phyloP scores from a whole-genome alignment of 2,797 vertebrate species.

The Sparus aurata region DNA sequence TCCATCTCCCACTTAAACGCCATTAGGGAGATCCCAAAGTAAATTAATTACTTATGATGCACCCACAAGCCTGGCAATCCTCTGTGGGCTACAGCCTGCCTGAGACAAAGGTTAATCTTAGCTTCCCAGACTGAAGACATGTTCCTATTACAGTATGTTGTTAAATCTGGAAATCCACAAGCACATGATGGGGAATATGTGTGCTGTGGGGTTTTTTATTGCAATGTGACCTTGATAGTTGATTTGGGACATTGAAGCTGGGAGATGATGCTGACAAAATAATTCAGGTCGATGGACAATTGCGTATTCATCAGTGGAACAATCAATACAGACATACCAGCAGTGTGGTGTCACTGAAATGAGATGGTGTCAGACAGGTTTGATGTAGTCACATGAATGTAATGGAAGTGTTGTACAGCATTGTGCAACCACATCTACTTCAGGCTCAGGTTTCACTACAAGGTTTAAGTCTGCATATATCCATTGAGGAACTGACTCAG shows the following conservation, averaged over 20 bases:
- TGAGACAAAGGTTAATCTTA: slow-evolving; percentile 11
- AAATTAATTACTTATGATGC: slow-evolving; percentile 49
- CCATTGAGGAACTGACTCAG: background rate
- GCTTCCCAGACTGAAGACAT: slow-evolving; percentile 6
- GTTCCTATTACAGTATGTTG: background rate
- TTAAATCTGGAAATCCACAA: background rate
- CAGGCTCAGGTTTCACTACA: background rate
- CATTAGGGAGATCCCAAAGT: slow-evolving; percentile 33
- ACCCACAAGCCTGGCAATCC: slow-evolving; percentile 6
- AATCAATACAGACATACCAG: slow-evolving; percentile 69
- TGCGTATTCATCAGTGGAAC: slow-evolving; percentile 73
- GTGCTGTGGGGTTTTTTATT: slow-evolving; percentile 2
- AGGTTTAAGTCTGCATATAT: background rate
- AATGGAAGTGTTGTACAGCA: background rate
- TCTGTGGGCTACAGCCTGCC: slow-evolving; percentile 3
- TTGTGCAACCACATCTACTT: background rate
- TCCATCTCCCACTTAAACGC: slow-evolving; percentile 47
- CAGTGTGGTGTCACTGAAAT: slow-evolving; percentile 44
- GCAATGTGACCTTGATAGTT: slow-evolving; percentile 28
- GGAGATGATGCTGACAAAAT: slow-evolving; percentile 25
- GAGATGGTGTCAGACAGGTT: slow-evolving; percentile 18
- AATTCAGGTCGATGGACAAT: slow-evolving; percentile 46
- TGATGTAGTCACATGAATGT: background rate
- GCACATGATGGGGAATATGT: background rate
- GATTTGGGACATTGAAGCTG: slow-evolving; percentile 14